A percentile compares a stretch with the other conserved stretches of the same genome.
phyloP scores from a whole-genome alignment of 2,113 vertebrate genomes.

The Zosterops pallidus region DNA sequence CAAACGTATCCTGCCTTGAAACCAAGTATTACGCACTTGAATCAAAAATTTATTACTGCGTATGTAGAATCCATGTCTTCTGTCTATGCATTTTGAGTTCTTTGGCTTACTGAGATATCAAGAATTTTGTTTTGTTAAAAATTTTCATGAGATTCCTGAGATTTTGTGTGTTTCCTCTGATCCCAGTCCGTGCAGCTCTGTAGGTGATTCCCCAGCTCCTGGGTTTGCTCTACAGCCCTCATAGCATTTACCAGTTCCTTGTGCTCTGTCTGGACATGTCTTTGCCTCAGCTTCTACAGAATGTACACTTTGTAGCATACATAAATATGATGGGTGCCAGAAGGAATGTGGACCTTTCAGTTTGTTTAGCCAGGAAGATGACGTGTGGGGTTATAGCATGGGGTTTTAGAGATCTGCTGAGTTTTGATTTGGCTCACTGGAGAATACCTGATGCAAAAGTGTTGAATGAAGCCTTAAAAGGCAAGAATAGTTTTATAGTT shows the following conservation, averaged over 20 bases:
- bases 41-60: background rate
- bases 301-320: background rate
- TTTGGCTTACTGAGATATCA: background rate
- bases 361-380: background rate
- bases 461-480: background rate
- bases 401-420: background rate
- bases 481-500: background rate
- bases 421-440: background rate
- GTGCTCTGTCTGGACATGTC: fast-evolving
- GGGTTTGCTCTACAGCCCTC: background rate
- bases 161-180: background rate
- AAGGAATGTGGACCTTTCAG: background rate
- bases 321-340: background rate
- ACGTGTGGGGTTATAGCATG: background rate
- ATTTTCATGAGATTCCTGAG: background rate
- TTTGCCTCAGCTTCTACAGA: background rate
- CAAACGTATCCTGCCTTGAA: background rate
- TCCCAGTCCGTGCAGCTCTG: background rate
- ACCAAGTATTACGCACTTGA: fast-evolving
- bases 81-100: background rate
- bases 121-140: background rate
- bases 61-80: background rate
- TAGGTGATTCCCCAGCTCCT: background rate
- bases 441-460: background rate
- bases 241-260: fast-evolving